Conservation (phyloP, 2,888 invertebrate genomes). For the Petrophora chlorosata region DNA sequence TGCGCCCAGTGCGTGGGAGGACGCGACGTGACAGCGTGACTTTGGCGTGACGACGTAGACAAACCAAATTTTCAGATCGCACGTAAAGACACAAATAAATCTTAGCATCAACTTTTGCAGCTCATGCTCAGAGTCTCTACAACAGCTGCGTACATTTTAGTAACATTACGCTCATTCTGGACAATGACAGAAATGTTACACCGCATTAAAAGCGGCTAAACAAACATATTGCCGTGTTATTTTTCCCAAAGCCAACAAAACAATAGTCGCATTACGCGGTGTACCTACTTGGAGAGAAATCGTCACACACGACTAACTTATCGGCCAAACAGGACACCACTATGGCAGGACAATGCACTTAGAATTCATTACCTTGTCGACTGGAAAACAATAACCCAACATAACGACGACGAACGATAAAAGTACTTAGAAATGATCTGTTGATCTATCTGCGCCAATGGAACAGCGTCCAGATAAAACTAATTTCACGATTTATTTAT, state of each 20-base stretch:
- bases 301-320: slow-evolving; percentile 42
- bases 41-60: neutral
- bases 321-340: slow-evolving; percentile 48
- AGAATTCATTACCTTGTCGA: slow-evolving; percentile 56
- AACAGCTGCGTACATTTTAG: too few relatives aligned
- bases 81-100: too few relatives aligned
- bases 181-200: too few relatives aligned
- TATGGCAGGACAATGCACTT: slow-evolving; percentile 62
- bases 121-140: too few relatives aligned
- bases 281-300: slow-evolving; percentile 39
- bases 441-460: slow-evolving; percentile 8
- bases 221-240: slow-evolving; percentile 10
- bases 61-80: neutral
- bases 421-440: slow-evolving; percentile 19
- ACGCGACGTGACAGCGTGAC: neutral
- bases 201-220: too few relatives aligned
- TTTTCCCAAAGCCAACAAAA: slow-evolving; percentile 24
- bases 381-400: slow-evolving; percentile 60
- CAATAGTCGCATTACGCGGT: slow-evolving; percentile 31
- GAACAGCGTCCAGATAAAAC: slow-evolving; percentile 4
- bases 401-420: slow-evolving; percentile 50
- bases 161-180: too few relatives aligned
- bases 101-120: too few relatives aligned
- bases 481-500: slow-evolving; percentile 8
- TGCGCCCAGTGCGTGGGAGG: neutral